phyloP scores from a whole-genome alignment of 2,113 vertebrate genomes.

The Eretmodus cyanostictus region DNA sequence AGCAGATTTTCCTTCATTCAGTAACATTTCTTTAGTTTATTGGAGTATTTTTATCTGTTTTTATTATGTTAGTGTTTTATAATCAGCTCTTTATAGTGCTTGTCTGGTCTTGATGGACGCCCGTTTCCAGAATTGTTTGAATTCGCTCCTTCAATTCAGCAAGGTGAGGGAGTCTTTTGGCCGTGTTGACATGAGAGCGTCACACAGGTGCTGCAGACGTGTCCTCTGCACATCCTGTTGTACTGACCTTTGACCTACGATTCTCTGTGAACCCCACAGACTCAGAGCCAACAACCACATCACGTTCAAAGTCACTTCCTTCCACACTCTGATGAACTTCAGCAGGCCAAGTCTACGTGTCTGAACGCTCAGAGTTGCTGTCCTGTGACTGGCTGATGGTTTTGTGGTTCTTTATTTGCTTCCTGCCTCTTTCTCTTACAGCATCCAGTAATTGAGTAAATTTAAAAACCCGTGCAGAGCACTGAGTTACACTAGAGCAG shows the following conservation, averaged over 20 bases:
- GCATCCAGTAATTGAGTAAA: background rate
- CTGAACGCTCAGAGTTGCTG: background rate
- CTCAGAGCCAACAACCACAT: background rate
- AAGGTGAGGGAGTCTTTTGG: background rate
- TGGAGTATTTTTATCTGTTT: background rate
- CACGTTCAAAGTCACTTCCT: background rate
- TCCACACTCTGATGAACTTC: background rate
- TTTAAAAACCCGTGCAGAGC: rapidly evolving
- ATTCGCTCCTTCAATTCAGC: background rate
- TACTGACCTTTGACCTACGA: background rate
- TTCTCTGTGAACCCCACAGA: background rate
- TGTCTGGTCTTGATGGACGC: rapidly evolving
- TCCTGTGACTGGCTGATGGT: background rate
- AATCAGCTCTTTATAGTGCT: rapidly evolving
- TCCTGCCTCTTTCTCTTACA: background rate
- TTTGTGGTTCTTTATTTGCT: background rate
- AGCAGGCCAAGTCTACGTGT: background rate
- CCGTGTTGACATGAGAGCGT: background rate
- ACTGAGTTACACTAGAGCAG: background rate
- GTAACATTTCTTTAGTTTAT: background rate
- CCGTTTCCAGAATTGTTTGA: background rate
- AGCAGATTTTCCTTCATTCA: background rate
- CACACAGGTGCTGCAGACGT: background rate
- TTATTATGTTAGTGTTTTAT: background rate
- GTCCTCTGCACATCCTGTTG: background rate